Base-by-base conservation (phyloP, 2,797 vertebrate genomes). In the Ispidina picta region DNA sequence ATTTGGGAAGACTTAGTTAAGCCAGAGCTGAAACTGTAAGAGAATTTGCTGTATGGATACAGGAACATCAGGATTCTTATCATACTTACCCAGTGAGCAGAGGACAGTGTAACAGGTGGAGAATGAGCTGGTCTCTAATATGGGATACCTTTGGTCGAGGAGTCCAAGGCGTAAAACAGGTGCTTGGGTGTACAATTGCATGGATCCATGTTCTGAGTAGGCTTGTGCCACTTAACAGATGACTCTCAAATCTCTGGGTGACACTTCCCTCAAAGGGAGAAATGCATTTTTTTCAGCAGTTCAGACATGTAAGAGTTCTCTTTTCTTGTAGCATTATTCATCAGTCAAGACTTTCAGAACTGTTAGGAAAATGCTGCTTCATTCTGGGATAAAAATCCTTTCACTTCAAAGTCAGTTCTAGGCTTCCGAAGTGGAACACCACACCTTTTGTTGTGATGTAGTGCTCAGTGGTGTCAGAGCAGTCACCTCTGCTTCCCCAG, bases 181-280 rank as follows among this genome's bases (percentile, higher is more conserved):
- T 9, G 4, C 4, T 3, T 17, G 39, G 13, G 5, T 41, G 3
- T n/a, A 11, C 0, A 3, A 3, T 60, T 78, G 13, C 4, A 9
- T 3, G 15, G 69, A 31, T 73, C 28, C 4, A 0, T 21, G n/a
- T 29, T 66, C 55, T 49, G 62, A 20, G 68, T 3, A 41, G 31
- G 64, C 29, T 76, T 52, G 29, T 58, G 55, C 10, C 41, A 0
- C 0, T 14, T 28, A 8, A 2, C 9, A 14, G 29, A 17, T 28
- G 66, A 54, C n/a, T 54, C 56, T n/a, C 37, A 46, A 65, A 41
- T 19, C 16, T 20, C 55, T 28, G 35, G 17, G 17, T 26, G 58
- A 60, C 17, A 15, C 58, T 26, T 37, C 15, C 8, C 25, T 39
- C 8, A 39, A 39, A 60, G 35, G 25, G 35, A 26, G 15, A 37